Evolutionary conservation across 1,140 invertebrate genomes (phyloP), one percentile per base, ranked within the genome.

Genomic region (Camponotus floridanus): DNA sequence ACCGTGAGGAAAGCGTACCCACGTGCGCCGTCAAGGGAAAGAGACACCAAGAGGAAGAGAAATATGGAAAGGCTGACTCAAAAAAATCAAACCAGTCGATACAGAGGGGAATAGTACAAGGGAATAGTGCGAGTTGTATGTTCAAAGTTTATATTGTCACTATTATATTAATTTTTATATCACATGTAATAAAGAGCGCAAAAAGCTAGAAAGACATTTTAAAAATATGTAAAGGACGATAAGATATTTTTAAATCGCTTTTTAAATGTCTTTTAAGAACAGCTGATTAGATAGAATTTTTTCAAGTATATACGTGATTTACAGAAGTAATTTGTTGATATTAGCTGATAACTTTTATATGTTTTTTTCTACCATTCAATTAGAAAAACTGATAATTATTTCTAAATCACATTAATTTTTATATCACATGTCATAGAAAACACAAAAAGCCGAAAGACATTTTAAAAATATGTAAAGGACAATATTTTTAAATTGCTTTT

Each of bases 1-100:
- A 88, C 62, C 68, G 31, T 2, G 87, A 81, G 87, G 57, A 86
- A 88, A 70, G 36, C 33, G 39, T 87, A 36, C 11, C 13, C 57
- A 45, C 36, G 68, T 55, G 65, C 42, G 55, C 31, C 51, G 62
- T 31, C 26, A 68, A 73, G 45, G 26, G 33, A 85, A 36, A 76
- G 57, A 71, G 51, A 73, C 33, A n/a, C 26, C n/a, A 57, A 18
- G 45, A 67, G 68, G 71, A 73, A 90, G 62, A 86, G 76, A 88
- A 88, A 48, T 57, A 36, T 61, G 65, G 59, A 90, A 86, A 76
- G 45, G 21, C 51, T 39, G 36, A 42, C 39, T 62, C 26, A 21
- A 76, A 62, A 86, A 86, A 79, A 57, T 7, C 51, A 79, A 13
- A 79, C 3, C 45, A 39, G 9, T 15, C n/a, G 15, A 5, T n/a